Evolutionary conservation across 2,113 vertebrate genomes (phyloP).

Genomic region (Notarius lentiginosus): DNA sequence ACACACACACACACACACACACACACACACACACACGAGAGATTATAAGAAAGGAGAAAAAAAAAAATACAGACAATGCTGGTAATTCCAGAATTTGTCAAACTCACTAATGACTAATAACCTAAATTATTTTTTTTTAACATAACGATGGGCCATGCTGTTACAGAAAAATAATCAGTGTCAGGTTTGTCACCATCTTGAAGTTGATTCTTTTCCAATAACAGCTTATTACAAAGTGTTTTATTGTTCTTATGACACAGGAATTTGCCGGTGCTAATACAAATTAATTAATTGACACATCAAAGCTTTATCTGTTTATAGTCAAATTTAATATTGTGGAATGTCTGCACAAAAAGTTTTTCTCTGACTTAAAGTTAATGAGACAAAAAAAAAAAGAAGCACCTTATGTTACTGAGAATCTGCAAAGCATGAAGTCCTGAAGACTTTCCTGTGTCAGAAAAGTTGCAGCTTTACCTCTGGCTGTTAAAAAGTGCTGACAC

Average conservation of each 20-base stretch:
- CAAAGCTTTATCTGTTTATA: not conserved
- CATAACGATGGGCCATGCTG: not conserved
- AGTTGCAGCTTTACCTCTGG: not conserved
- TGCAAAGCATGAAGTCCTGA: not conserved
- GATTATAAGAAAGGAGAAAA: not conserved
- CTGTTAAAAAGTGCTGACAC: not conserved
- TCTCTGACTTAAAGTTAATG: not conserved
- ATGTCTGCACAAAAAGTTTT: not conserved
- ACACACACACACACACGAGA: not conserved
- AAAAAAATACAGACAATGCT: not conserved
- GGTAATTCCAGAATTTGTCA: not conserved
- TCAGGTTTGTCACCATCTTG: not conserved
- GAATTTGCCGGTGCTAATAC: not conserved
- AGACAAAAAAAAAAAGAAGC: not conserved
- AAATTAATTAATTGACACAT: not conserved
- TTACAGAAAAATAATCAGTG: not conserved
- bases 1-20: conserved; percentile 20
- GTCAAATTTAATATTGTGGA: not conserved
- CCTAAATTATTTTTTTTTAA: no score
- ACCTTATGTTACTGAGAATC: not conserved
- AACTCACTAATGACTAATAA: not conserved
- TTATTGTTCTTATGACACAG: not conserved
- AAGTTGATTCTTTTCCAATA: not conserved
- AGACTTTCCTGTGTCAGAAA: not conserved
- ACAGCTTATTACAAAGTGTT: not conserved